phyloP scores from a whole-genome alignment of 2,888 invertebrate genomes.

The Buathra laborator region DNA sequence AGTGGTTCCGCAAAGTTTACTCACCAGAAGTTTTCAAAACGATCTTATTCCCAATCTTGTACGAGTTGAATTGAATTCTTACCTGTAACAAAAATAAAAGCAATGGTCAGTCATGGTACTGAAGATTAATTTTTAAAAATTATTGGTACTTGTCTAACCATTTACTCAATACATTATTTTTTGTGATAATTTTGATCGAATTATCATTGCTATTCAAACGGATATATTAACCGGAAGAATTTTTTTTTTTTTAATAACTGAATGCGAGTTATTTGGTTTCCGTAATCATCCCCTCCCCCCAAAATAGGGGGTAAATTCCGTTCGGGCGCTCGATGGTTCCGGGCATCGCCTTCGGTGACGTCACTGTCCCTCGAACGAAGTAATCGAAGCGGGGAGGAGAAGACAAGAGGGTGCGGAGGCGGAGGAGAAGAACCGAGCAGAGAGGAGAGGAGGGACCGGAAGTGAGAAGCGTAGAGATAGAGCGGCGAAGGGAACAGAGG shows the following conservation, averaged over 20 bases:
- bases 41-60: not conserved
- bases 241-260: no score
- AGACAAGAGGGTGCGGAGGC: constrained; percentile 23
- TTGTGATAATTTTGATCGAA: not conserved
- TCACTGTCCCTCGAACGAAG: constrained; percentile 69
- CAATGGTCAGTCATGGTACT: not conserved
- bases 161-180: not conserved
- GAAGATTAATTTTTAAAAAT: not conserved
- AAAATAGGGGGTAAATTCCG: constrained; percentile 63
- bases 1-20: not conserved
- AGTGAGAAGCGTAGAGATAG: constrained; percentile 56
- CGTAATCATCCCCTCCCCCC: constrained; percentile 44
- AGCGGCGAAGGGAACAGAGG: constrained; percentile 55
- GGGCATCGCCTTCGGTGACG: constrained; percentile 73
- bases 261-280: constrained; percentile 71
- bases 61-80: constrained; percentile 17
- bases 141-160: not conserved
- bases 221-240: no score
- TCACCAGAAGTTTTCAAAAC: not conserved
- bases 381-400: constrained; percentile 58
- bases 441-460: constrained; percentile 48
- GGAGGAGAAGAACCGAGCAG: constrained; percentile 1
- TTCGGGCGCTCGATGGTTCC: constrained; percentile 66
- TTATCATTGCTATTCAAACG: not conserved
- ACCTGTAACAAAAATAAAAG: constrained; percentile 63